These are phyloP conservation scores for Chrysomela aeneicollis DNA, from an alignment of 2,888 invertebrate species.

Conservation along the genomic window DNA sequence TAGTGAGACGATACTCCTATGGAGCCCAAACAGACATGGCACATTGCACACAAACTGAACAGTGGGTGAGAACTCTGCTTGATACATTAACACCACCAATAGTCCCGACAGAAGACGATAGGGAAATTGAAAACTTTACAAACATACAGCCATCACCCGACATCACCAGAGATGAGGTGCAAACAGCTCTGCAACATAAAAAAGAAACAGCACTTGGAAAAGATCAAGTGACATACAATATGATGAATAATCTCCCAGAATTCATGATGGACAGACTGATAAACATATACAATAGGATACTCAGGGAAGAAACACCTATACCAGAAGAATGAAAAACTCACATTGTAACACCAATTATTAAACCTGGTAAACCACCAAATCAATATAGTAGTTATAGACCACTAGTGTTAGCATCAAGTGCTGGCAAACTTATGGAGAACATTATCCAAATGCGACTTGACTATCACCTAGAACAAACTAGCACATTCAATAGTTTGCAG, in stretches of 20 bases:
- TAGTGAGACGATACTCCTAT: too few relatives aligned
- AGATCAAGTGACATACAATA: slow-evolving; percentile 20
- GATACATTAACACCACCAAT: too few relatives aligned
- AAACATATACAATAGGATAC: slow-evolving; percentile 18
- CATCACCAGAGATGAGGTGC: background rate
- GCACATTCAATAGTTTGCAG: background rate
- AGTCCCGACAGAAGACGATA: background rate
- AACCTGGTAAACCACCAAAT: slow-evolving; percentile 4
- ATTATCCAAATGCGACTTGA: slow-evolving; percentile 1
- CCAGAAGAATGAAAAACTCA: slow-evolving; percentile 25
- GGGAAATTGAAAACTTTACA: background rate
- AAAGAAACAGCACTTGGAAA: slow-evolving; percentile 19
- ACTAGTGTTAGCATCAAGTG: slow-evolving; percentile 2
- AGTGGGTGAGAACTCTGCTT: too few relatives aligned
- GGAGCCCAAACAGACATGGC: too few relatives aligned
- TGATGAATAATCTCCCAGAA: slow-evolving; percentile 17
- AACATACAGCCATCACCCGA: background rate
- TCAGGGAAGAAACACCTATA: slow-evolving; percentile 6
- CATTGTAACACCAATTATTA: slow-evolving; percentile 10
- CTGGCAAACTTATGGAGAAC: background rate
- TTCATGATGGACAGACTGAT: background rate
- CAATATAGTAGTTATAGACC: slow-evolving; percentile 6
- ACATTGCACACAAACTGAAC: too few relatives aligned
- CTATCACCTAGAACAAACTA: background rate
- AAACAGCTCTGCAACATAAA: slow-evolving; percentile 1